phyloP scores from a whole-genome alignment of 2,113 vertebrate genomes.

The Brachirus orientalis region DNA sequence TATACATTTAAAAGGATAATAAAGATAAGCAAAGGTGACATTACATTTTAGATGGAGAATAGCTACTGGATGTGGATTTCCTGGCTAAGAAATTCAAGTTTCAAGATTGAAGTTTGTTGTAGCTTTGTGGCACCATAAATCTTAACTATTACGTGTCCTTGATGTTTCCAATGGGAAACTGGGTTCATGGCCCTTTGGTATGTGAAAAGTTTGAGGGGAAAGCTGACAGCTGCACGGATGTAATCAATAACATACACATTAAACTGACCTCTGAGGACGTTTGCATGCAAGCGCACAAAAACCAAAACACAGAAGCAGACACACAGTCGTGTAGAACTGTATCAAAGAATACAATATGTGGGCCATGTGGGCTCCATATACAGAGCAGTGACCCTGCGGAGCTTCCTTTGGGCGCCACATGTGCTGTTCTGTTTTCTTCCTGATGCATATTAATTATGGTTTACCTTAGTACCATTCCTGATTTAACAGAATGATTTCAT shows the following conservation, averaged over 20 bases:
- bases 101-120: constrained; percentile 6
- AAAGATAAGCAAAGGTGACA: constrained; percentile 35
- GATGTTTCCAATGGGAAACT: constrained; percentile 43
- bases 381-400: constrained; percentile 2
- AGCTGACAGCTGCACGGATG: constrained; percentile 34
- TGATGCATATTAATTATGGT: constrained; percentile 12
- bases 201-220: constrained; percentile 6
- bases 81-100: constrained; percentile 17
- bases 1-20: constrained; percentile 16
- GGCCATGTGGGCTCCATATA: constrained; percentile 26
- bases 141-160: constrained; percentile 34
- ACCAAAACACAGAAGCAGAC: constrained; percentile 2
- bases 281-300: constrained; percentile 23
- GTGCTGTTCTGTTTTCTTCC: constrained; percentile 9
- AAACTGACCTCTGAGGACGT: constrained; percentile 34
- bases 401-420: constrained; percentile 38
- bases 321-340: not conserved
- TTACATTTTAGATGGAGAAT: constrained; percentile 11
- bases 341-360: constrained; percentile 2
- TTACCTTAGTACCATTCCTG: not conserved
- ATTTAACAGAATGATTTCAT: not conserved
- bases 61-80: constrained; percentile 15
- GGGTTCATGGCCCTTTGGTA: constrained; percentile 30
- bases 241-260: constrained; percentile 36
- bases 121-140: constrained; percentile 41